Evolutionary conservation across 2,888 invertebrate species (phyloP).

Genomic region (Drosophila atroscutellata): DNA sequence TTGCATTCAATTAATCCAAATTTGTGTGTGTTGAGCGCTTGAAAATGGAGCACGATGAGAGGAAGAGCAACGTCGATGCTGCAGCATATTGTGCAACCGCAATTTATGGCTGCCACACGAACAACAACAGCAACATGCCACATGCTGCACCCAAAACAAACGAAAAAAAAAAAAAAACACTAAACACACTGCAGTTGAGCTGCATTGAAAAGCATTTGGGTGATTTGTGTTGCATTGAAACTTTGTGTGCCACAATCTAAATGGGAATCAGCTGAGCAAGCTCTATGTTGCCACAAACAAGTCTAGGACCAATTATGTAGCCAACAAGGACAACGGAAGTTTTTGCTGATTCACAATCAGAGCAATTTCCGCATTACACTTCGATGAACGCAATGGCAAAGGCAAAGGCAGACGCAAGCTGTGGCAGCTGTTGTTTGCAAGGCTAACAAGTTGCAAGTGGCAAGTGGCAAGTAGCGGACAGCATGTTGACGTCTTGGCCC

Average conservation of each 20-base stretch:
- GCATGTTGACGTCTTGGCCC: slow-evolving; percentile 27
- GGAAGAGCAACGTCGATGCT: slow-evolving; percentile 19
- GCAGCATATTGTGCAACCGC: slow-evolving; percentile 43
- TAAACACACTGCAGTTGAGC: slow-evolving; percentile 12
- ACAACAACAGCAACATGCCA: slow-evolving; percentile 15
- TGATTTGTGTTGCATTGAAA: slow-evolving; percentile 34
- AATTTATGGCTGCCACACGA: slow-evolving; percentile 65
- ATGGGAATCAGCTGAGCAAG: slow-evolving; percentile 19
- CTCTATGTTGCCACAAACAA: slow-evolving; percentile 9
- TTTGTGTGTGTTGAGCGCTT: slow-evolving; percentile 14
- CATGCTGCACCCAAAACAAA: slow-evolving; percentile 22
- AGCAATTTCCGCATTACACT: slow-evolving; percentile 38
- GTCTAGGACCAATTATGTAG: slow-evolving; percentile 31
- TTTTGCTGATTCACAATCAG: slow-evolving; percentile 40
- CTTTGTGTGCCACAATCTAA: slow-evolving; percentile 40
- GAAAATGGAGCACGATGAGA: slow-evolving; percentile 28
- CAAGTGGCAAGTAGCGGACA: slow-evolving; percentile 10
- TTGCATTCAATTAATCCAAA: slow-evolving; percentile 45
- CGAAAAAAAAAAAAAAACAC: neutral
- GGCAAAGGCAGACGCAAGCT: slow-evolving; percentile 5
- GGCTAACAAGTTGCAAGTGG: slow-evolving; percentile 26
- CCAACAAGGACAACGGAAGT: slow-evolving; percentile 34
- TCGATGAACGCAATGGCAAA: slow-evolving; percentile 21
- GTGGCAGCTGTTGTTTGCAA: slow-evolving; percentile 41
- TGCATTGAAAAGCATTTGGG: slow-evolving; percentile 13